Evolutionary conservation across 35 echinoderm and acorn worm species (phyloP).

Genomic region (Acanthaster planci): DNA sequence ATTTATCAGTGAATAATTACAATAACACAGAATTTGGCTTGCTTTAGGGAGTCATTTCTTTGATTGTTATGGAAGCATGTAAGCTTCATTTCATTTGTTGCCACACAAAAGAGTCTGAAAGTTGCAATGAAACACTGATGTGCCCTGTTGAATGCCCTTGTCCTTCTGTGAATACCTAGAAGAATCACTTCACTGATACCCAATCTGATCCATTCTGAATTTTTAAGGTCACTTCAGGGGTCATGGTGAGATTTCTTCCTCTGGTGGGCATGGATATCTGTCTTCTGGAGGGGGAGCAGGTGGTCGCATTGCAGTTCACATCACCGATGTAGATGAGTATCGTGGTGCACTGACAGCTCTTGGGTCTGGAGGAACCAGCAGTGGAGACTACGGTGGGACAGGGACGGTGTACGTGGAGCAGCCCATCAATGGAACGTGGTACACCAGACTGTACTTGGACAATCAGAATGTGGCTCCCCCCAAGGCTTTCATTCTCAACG

Average conservation of each 20-base stretch:
- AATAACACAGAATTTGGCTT: no score
- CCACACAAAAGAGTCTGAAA: no score
- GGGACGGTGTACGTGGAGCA: conserved; percentile 89
- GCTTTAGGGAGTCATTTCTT: no score
- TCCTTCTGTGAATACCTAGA: no score
- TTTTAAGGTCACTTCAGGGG: conserved; percentile 73
- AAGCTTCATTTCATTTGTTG: no score
- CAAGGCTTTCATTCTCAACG: conserved; percentile 61
- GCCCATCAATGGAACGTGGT: conserved; percentile 56
- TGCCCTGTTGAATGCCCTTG: no score
- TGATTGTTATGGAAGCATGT: no score
- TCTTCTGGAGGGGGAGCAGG: conserved; percentile 77
- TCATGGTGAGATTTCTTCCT: conserved; percentile 64
- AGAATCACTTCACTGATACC: no score
- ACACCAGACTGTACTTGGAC: conserved; percentile 76
- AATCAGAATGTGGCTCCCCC: conserved; percentile 59
- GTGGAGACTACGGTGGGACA: conserved; percentile 63
- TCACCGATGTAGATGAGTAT: conserved; percentile 71
- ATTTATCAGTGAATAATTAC: no score
- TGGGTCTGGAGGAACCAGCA: conserved; percentile 50
- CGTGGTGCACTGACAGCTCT: conserved; percentile 61
- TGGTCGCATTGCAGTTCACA: conserved; percentile 86
- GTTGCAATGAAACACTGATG: no score
- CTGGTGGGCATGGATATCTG: conserved; percentile 61
- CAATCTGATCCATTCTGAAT: background rate